Percentiles rank a stretch among this genome's conserved stretches.
Evolutionary conservation across 2,888 invertebrate species (phyloP).

Genomic region (Phyllotreta cruciferae): DNA sequence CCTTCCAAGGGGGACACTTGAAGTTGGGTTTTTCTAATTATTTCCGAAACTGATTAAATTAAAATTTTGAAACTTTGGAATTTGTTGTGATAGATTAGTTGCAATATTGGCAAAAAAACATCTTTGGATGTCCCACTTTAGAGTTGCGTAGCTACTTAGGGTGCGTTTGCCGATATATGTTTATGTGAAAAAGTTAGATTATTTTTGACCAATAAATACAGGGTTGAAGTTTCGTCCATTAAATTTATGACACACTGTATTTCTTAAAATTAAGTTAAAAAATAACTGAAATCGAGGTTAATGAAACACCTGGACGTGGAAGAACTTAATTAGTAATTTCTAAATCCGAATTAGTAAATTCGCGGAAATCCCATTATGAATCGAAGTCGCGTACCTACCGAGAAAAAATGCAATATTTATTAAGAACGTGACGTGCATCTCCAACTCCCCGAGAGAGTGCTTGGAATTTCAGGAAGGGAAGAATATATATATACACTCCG

Average conservation of each 20-base stretch:
- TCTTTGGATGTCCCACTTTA: too few species aligned
- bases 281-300: not conserved
- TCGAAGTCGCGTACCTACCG: conserved; percentile 20
- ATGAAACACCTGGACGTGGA: conserved; percentile 1
- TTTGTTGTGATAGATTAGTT: too few species aligned
- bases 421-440: conserved; percentile 16
- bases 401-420: conserved; percentile 27
- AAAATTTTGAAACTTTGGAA: too few species aligned
- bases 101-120: too few species aligned
- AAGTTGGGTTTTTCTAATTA: too few species aligned
- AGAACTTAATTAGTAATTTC: conserved; percentile 15
- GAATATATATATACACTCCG: not conserved
- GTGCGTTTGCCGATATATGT: too few species aligned
- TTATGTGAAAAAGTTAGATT: too few species aligned
- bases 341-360: conserved; percentile 16
- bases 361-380: conserved; percentile 19
- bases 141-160: too few species aligned
- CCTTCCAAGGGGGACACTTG: too few species aligned
- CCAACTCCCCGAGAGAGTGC: not conserved
- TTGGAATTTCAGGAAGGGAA: conserved; percentile 1
- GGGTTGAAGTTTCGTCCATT: too few species aligned
- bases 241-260: not conserved
- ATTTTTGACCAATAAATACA: too few species aligned
- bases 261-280: conserved; percentile 8
- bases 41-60: too few species aligned